A percentile compares a stretch with the other conserved stretches of the same genome.
Conservation (phyloP, 1,140 invertebrate species). For the Microvelia longipes region DNA sequence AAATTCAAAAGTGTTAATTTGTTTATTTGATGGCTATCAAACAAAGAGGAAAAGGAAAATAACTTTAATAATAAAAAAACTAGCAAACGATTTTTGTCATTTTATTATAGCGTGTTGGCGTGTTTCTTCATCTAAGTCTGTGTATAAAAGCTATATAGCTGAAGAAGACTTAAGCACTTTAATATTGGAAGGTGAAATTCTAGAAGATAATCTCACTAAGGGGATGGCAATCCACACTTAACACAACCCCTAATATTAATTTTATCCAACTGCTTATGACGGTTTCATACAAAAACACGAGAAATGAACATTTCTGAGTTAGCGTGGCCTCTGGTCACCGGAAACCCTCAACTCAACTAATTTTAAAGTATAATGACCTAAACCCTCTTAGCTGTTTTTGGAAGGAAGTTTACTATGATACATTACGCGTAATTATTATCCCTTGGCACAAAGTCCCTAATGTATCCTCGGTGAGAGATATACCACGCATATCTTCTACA, state of each 20-base stretch:
- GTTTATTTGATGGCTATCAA: too few species aligned
- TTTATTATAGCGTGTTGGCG: too few species aligned
- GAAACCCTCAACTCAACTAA: not conserved
- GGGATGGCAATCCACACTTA: not conserved
- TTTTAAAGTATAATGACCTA: not conserved
- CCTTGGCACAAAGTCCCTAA: not conserved
- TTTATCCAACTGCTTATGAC: not conserved
- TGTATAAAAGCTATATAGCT: not conserved
- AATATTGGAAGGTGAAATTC: not conserved
- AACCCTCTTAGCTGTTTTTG: not conserved
- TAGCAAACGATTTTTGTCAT: too few species aligned
- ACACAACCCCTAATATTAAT: not conserved
- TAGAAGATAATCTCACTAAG: not conserved
- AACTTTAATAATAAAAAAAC: too few species aligned
- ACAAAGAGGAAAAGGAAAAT: too few species aligned
- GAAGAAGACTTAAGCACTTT: not conserved
- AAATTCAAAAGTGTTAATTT: too few species aligned
- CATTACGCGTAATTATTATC: not conserved
- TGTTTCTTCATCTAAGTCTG: too few species aligned
- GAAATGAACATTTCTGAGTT: not conserved
- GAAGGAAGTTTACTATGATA: not conserved
- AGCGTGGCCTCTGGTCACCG: not conserved
- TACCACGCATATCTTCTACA: not conserved
- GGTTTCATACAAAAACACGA: not conserved
- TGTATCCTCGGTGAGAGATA: not conserved